Base-by-base conservation (phyloP, 2,888 invertebrate species). In the Agrochola circellaris region DNA sequence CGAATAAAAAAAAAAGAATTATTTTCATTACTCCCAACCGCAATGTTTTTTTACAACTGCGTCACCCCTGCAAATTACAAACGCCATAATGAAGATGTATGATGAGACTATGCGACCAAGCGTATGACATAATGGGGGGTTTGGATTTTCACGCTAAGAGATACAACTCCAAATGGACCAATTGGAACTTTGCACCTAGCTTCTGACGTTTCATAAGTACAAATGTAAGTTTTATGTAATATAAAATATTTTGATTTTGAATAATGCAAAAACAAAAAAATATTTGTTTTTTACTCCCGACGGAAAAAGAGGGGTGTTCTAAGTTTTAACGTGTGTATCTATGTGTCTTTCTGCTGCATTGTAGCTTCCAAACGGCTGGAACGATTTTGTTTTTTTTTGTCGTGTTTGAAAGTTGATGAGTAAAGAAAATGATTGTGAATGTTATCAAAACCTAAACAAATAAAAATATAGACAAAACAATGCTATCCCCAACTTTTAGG, bases 21-120 rank as follows among this genome's bases (percentile, higher is more conserved):
- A 87, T 88, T 84, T 89, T 82, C 81, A 79, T 86, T 81, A 74
- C 84, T 75, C 72, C 73, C 51, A 58, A 42, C 74, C 75, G 73
- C 73, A 68, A 75, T 82, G 74, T 81, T 85, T 42, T 84, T 81
- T 82, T 85, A 83, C 79, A 79, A 80, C 66, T 71, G 77, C 75
- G 85, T 81, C 85, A 70, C 75, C 84, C 80, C 75, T 75, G 81
- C 84, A 85, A 89, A 87, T 88, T 88, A 89, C 84, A 79, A 75
- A 56, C 48, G 78, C n/a, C 64, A 73, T 89, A 88, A 88, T 87
- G 79, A 89, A 89, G 77, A 82, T 72, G 56, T 79, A 77, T 82
- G 75, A 82, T 45, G 62, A 56, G 73, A 73, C 38, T 54, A 2
- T 54, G 60, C 64, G 68, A 60, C 60, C 15, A 74, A 51, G 56